phyloP scores from a whole-genome alignment of 2,113 vertebrate species.

The Odontesthes bonariensis region DNA sequence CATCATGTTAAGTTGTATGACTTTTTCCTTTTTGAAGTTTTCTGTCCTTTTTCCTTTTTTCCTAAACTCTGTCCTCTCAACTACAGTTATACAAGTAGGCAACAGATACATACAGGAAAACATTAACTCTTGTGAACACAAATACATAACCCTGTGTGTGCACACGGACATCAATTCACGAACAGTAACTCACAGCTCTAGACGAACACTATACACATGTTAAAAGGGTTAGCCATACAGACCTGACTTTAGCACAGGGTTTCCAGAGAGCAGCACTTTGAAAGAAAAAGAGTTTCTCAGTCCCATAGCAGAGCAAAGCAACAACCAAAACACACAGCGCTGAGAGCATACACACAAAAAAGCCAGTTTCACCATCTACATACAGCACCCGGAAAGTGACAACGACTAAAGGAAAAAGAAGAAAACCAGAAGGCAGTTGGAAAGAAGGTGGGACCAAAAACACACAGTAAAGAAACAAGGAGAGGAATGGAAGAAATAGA shows the following conservation, averaged over 20 bases:
- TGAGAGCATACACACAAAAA: constrained; percentile 35
- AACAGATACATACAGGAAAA: constrained; percentile 40
- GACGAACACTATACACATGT: constrained; percentile 63
- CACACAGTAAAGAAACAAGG: constrained; percentile 71
- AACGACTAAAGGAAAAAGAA: constrained; percentile 35
- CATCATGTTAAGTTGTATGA: too few relatives aligned
- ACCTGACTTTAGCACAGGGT: constrained; percentile 85
- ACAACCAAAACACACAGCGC: constrained; percentile 50
- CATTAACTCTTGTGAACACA: constrained; percentile 47
- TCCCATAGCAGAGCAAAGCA: constrained; percentile 71
- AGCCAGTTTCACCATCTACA: constrained; percentile 42
- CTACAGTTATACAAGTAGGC: constrained; percentile 65
- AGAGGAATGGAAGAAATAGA: constrained; percentile 78
- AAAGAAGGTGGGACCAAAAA: constrained; percentile 47
- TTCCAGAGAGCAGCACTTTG: constrained; percentile 85
- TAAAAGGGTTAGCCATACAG: constrained; percentile 80
- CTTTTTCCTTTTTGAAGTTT: too few relatives aligned
- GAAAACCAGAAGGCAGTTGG: constrained; percentile 51
- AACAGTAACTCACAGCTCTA: constrained; percentile 55
- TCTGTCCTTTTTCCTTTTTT: too few relatives aligned
- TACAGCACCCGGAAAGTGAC: constrained; percentile 37
- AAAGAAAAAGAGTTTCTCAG: constrained; percentile 82
- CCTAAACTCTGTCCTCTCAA: constrained; percentile 47
- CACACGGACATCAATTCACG: constrained; percentile 55
- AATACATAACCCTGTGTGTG: constrained; percentile 46